Conservation (phyloP, 2,888 invertebrate species). For the Diaprepes abbreviatus region DNA sequence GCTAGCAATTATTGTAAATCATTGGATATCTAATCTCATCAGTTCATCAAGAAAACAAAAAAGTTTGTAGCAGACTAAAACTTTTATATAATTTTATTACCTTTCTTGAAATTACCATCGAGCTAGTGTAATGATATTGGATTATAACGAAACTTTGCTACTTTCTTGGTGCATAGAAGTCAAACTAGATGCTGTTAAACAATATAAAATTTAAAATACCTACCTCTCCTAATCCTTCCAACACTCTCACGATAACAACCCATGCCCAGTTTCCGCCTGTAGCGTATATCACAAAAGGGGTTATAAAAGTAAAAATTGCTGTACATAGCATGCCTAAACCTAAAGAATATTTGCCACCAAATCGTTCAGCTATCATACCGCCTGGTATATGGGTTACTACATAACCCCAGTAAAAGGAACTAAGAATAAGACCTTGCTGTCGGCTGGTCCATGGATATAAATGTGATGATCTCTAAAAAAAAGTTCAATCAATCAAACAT, state of each 20-base stretch:
- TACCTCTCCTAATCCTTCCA: slow-evolving; percentile 88
- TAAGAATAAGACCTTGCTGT: slow-evolving; percentile 82
- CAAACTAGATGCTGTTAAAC: too few relatives aligned
- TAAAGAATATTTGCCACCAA: slow-evolving; percentile 88
- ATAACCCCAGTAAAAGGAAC: slow-evolving; percentile 89
- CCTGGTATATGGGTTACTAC: slow-evolving; percentile 87
- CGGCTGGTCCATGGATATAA: slow-evolving; percentile 74
- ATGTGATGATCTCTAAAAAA: slow-evolving; percentile 37
- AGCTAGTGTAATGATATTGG: too few relatives aligned
- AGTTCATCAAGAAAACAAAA: too few relatives aligned
- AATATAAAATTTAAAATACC: too few relatives aligned
- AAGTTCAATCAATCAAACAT: too few relatives aligned
- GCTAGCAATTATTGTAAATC: too few relatives aligned
- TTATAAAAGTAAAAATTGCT: slow-evolving; percentile 85
- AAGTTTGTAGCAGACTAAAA: too few relatives aligned
- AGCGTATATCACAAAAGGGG: slow-evolving; percentile 76
- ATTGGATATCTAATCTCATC: too few relatives aligned
- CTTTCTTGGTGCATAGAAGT: too few relatives aligned
- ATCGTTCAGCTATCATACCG: slow-evolving; percentile 82
- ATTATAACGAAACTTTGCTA: too few relatives aligned
- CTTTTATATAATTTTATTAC: too few relatives aligned
- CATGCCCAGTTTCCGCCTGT: slow-evolving; percentile 79
- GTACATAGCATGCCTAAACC: slow-evolving; percentile 87
- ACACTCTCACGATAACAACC: slow-evolving; percentile 78
- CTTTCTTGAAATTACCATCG: too few relatives aligned